Evolutionary conservation across 2,113 vertebrate species (phyloP), one percentile per base, ranked within the genome.

Genomic region (Lepus timidus): DNA sequence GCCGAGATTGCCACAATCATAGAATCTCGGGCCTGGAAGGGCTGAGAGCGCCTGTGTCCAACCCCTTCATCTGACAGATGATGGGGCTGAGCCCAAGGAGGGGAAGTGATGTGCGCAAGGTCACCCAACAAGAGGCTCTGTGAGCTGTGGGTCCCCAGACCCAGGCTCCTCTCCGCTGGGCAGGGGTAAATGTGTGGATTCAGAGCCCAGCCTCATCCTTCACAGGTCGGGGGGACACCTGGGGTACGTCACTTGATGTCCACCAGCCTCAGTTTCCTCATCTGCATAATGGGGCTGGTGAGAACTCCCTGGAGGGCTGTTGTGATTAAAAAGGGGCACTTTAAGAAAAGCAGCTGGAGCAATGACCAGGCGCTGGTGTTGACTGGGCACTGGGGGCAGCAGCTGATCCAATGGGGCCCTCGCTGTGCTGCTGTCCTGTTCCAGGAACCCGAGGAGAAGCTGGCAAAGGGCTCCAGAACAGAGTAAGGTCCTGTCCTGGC

Each of bases 11-110:
- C 29, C 22, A n/a, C 49, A 89, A 97, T 97, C 96, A 20, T 14
- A 81, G 96, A 90, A 96, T 95, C 97, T 96, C 12, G 62, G 94
- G 93, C 95, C 97, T 76, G 65, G 92, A 96, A 97, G 96, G 95
- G 95, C 94, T 92, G 67, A 58, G 39, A 85, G 39, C 17, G 29
- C 44, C 51, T 3, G 3, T 70, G 88, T 93, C 65, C 74, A 96
- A 96, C 83, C 93, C 95, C 84, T 86, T 97, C 93, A 96, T 97
- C 96, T 97, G 96, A 76, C 12, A 95, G 95, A 96, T 96, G 91
- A 94, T 88, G 83, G 85, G 62, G 91, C 79, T 93, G 93, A 90
- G 71, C 36, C 88, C 88, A 73, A 64, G n/a, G 61, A 85, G 68
- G 74, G 78, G 51, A 94, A 94, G 14, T 6, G 31, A 52, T 16